Evolutionary conservation across 2,113 vertebrate genomes (phyloP).

Genomic region (Osmerus eperlanus): DNA sequence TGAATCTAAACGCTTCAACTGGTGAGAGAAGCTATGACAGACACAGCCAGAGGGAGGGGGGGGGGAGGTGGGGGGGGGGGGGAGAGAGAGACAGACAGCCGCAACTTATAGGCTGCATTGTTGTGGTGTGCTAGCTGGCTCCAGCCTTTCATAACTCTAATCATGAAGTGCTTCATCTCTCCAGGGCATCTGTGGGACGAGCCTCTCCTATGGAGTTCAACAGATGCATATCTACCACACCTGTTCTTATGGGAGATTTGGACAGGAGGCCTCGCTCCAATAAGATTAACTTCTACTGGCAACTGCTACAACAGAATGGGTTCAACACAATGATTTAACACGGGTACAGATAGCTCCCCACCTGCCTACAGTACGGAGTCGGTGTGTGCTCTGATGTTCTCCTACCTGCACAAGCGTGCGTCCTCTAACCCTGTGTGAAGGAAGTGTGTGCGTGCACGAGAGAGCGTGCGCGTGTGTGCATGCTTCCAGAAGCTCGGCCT

Average conservation of each 20-base stretch:
- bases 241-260: too few species aligned
- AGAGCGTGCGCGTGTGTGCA: not conserved
- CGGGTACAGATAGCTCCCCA: not conserved
- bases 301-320: not conserved
- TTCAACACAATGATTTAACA: not conserved
- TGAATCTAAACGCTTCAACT: not conserved
- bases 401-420: not conserved
- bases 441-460: not conserved
- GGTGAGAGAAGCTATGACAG: not conserved
- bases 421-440: not conserved
- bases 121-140: not conserved
- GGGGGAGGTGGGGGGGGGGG: not conserved
- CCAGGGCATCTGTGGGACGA: not conserved
- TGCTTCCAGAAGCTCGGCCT: not conserved
- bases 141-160: not conserved
- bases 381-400: not conserved
- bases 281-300: not conserved
- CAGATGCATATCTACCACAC: not conserved
- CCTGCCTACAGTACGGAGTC: not conserved
- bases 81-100: not conserved
- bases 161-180: not conserved
- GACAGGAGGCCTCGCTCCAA: too few species aligned
- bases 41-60: not conserved
- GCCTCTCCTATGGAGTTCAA: not conserved
- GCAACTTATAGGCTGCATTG: not conserved